These are phyloP conservation scores for Aspidiotus rigidus DNA, from an alignment of 2,888 invertebrate genomes.

Conservation along the genomic window DNA sequence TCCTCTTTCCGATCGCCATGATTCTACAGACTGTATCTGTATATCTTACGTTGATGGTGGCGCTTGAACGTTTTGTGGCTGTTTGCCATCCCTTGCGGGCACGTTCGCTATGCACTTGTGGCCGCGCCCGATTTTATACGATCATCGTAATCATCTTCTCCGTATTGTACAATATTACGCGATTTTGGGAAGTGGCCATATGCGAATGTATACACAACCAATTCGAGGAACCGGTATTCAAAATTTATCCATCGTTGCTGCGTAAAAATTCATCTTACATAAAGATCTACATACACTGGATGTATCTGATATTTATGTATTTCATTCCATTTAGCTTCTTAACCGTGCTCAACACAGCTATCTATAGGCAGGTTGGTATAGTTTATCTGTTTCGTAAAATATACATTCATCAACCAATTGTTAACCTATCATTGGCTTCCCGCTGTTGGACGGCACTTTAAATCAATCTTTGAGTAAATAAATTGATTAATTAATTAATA, in stretches of 20 bases:
- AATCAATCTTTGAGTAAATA: too few species aligned
- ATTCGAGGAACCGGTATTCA: slow-evolving; percentile 56
- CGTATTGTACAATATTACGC: slow-evolving; percentile 72
- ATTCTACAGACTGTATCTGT: slow-evolving; percentile 88
- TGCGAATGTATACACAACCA: slow-evolving; percentile 40
- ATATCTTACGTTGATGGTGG: slow-evolving; percentile 62
- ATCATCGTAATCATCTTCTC: slow-evolving; percentile 70
- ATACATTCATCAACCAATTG: too few species aligned
- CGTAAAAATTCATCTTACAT: slow-evolving; percentile 66
- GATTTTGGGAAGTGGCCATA: slow-evolving; percentile 46
- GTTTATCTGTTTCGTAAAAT: too few species aligned
- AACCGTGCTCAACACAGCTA: slow-evolving; percentile 80
- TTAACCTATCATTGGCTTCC: too few species aligned
- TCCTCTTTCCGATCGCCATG: slow-evolving; percentile 72
- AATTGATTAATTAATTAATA: too few species aligned
- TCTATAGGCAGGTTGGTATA: slow-evolving; percentile 64
- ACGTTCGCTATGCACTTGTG: slow-evolving; percentile 81
- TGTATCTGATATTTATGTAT: slow-evolving; percentile 89
- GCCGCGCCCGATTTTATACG: slow-evolving; percentile 75
- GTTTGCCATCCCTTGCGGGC: slow-evolving; percentile 84
- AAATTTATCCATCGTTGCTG: slow-evolving; percentile 58
- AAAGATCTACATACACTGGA: slow-evolving; percentile 83
- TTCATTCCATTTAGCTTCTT: slow-evolving; percentile 81
- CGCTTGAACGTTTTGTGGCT: slow-evolving; percentile 74
- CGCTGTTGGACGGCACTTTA: too few species aligned